A percentile compares a stretch with the other conserved stretches of the same genome.
phyloP scores from a whole-genome alignment of 1,140 invertebrate species.

The Cheumatopsyche charites region DNA sequence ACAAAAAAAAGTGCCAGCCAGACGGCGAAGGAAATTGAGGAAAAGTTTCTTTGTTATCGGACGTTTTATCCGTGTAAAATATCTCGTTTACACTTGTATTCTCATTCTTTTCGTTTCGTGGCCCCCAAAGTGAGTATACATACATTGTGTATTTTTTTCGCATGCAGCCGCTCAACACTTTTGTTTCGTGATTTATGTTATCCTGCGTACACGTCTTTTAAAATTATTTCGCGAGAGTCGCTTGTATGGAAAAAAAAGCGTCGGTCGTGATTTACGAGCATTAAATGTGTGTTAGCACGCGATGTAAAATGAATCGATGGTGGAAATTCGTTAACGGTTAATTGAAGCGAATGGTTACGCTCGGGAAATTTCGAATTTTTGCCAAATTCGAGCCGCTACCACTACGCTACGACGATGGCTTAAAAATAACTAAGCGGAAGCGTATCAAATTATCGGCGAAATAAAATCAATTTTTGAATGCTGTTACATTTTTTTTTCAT shows the following conservation, averaged over 20 bases:
- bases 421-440: too few species aligned
- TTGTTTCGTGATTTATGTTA: slow-evolving; percentile 33
- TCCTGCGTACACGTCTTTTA: slow-evolving; percentile 23
- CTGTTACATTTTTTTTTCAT: too few species aligned
- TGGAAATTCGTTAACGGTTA: slow-evolving; percentile 21
- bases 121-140: too few species aligned
- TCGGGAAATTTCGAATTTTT: too few species aligned
- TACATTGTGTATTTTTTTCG: slow-evolving; percentile 1
- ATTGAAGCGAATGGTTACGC: background rate
- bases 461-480: too few species aligned
- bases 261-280: slow-evolving; percentile 44
- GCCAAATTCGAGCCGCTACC: too few species aligned
- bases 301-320: slow-evolving; percentile 26
- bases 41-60: slow-evolving; percentile 25
- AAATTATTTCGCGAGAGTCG: slow-evolving; percentile 20
- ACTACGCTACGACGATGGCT: too few species aligned
- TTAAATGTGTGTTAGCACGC: slow-evolving; percentile 46
- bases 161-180: slow-evolving; percentile 21
- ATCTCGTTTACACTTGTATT: slow-evolving; percentile 26
- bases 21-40: slow-evolving; percentile 12
- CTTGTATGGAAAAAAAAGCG: slow-evolving; percentile 13
- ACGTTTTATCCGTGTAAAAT: slow-evolving; percentile 24
- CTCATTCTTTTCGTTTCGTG: slow-evolving; percentile 21
- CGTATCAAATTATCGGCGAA: too few species aligned
- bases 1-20: slow-evolving; percentile 2